These are phyloP conservation scores for Ericerus pela DNA, from an alignment of 1,140 invertebrate genomes.

Conservation along the genomic window DNA sequence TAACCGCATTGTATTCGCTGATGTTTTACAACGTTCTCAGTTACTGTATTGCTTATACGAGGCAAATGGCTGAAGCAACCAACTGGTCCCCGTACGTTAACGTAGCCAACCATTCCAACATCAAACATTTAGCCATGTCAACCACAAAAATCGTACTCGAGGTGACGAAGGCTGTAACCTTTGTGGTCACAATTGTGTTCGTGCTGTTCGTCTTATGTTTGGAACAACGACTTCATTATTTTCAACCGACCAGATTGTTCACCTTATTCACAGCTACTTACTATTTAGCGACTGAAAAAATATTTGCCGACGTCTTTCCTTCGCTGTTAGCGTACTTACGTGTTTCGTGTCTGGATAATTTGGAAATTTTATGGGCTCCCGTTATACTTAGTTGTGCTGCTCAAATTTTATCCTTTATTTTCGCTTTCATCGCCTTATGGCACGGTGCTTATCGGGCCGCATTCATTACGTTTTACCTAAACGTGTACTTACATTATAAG, in stretches of 20 bases:
- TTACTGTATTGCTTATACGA: conserved; percentile 56
- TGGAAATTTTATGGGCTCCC: conserved; percentile 49
- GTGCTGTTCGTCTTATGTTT: conserved; percentile 55
- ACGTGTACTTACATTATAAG: conserved; percentile 47
- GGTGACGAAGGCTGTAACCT: conserved; percentile 66
- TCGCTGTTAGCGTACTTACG: conserved; percentile 38
- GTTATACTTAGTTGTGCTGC: conserved; percentile 36
- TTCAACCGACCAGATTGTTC: conserved; percentile 47
- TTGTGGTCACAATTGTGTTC: conserved; percentile 61
- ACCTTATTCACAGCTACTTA: conserved; percentile 48
- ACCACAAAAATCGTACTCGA: conserved; percentile 64
- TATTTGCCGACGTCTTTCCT: conserved; percentile 47
- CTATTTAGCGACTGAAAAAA: conserved; percentile 56
- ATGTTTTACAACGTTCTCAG: conserved; percentile 69
- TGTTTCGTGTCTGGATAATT: conserved; percentile 44
- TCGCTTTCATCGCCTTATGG: conserved; percentile 38
- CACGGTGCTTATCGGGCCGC: conserved; percentile 40
- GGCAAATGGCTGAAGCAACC: conserved; percentile 53
- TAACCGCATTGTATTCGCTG: conserved; percentile 55
- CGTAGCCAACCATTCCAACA: conserved; percentile 50
- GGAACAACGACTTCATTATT: conserved; percentile 57
- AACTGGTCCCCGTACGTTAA: conserved; percentile 60
- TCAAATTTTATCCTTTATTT: conserved; percentile 25
- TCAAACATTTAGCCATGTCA: conserved; percentile 64
- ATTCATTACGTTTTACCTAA: conserved; percentile 44